Percentiles rank a stretch among this genome's conserved stretches.
These are phyloP conservation scores for Eueides isabella DNA, from an alignment of 1,140 invertebrate genomes.

Conservation along the genomic window DNA sequence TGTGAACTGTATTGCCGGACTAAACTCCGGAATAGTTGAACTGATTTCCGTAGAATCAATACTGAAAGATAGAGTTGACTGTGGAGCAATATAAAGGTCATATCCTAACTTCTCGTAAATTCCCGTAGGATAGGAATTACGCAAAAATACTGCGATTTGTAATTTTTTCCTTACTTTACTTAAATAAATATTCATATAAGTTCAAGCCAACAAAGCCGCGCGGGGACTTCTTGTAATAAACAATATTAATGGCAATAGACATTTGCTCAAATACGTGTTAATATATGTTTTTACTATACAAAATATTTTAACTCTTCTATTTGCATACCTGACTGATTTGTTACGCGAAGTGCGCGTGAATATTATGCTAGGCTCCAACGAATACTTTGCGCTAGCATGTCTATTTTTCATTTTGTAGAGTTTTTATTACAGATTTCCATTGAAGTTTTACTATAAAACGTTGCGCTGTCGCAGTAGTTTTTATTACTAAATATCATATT, in stretches of 20 bases:
- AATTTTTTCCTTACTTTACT: too few species aligned
- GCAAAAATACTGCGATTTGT: too few species aligned
- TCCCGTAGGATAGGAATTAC: too few species aligned
- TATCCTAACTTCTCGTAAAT: too few species aligned
- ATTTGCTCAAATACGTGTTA: not conserved
- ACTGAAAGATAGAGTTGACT: too few species aligned
- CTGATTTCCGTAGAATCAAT: too few species aligned
- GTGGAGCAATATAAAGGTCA: too few species aligned
- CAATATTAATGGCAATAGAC: not conserved
- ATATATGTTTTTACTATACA: constrained; percentile 8
- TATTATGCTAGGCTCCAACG: constrained; percentile 36
- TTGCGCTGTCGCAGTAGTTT: not conserved
- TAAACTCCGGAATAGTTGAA: too few species aligned
- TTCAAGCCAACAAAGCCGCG: too few species aligned
- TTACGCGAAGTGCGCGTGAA: constrained; percentile 33
- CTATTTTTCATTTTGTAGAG: constrained; percentile 20
- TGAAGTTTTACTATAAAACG: not conserved
- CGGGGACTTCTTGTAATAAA: too few species aligned
- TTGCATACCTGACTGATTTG: constrained; percentile 35
- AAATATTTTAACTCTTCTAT: constrained; percentile 26
- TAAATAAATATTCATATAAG: too few species aligned
- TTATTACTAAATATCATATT: not conserved
- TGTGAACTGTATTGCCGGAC: too few species aligned
- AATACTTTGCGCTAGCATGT: constrained; percentile 31
- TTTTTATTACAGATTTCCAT: constrained; percentile 12